A percentile compares a stretch with the other conserved stretches of the same genome.
Conservation (phyloP, 2,113 vertebrate species). For the Probosciger aterrimus region DNA sequence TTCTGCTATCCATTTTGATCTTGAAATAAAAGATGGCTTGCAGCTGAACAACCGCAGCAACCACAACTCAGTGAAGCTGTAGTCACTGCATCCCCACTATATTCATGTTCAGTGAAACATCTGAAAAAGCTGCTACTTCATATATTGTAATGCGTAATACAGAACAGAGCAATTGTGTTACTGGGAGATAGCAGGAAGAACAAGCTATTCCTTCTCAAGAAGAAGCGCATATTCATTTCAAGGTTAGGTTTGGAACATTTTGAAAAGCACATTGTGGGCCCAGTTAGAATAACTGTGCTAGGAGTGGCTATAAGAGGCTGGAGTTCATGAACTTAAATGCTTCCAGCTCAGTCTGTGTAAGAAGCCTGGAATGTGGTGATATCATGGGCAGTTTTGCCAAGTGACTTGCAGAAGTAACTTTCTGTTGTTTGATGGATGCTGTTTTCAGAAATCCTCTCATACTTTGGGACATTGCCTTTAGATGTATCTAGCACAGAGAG, state of each 20-base stretch:
- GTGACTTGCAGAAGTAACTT: constrained; percentile 5
- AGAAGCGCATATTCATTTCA: neutral
- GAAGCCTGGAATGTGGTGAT: constrained; percentile 61
- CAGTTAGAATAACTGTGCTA: neutral
- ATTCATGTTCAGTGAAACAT: neutral
- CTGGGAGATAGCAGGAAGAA: neutral
- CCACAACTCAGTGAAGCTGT: neutral
- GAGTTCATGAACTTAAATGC: constrained; percentile 49
- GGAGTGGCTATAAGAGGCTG: constrained; percentile 4
- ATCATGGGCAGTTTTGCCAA: constrained; percentile 50
- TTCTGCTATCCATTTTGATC: neutral
- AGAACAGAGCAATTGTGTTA: rapidly evolving
- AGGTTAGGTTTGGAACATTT: neutral
- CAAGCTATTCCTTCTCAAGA: neutral
- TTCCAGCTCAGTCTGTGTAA: constrained; percentile 30
- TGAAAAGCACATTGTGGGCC: neutral
- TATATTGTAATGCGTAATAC: neutral
- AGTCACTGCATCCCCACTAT: neutral
- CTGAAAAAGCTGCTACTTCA: neutral
- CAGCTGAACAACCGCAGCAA: neutral
- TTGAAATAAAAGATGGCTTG: neutral
- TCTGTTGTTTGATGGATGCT: neutral
- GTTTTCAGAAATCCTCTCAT: constrained; percentile 11
- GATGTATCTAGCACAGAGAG: neutral
- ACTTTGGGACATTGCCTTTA: neutral